phyloP scores from a whole-genome alignment of 2,888 invertebrate genomes.

The Hydroisotoma schaefferi region DNA sequence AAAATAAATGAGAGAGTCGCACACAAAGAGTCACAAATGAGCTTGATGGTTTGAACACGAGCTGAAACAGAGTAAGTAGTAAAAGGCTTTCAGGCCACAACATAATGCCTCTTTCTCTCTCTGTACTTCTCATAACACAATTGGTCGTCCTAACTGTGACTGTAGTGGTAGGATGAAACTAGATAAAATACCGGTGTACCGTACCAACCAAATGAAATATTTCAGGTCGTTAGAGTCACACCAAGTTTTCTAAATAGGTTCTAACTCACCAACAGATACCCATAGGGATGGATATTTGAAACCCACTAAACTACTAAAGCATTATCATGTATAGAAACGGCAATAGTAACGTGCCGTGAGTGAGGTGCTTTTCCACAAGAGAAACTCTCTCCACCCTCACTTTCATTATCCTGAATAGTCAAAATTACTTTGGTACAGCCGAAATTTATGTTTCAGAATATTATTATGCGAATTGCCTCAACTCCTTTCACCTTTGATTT shows the following conservation, averaged over 20 bases:
- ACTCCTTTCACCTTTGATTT: conserved; percentile 45
- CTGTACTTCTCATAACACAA: background rate
- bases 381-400: conserved; percentile 4
- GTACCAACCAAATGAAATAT: conserved; percentile 36
- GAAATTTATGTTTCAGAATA: conserved; percentile 42
- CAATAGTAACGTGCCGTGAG: background rate
- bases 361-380: conserved; percentile 4
- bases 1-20: too few species aligned
- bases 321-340: background rate
- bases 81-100: background rate
- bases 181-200: background rate
- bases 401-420: conserved; percentile 13
- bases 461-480: conserved; percentile 39
- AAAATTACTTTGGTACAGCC: conserved; percentile 22
- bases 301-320: background rate
- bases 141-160: too few species aligned
- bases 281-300: background rate
- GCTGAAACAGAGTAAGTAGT: background rate
- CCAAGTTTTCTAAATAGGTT: conserved; percentile 25
- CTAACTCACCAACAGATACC: conserved; percentile 10
- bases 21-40: conserved; percentile 4
- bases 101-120: background rate
- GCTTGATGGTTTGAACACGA: background rate
- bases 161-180: conserved; percentile 26
- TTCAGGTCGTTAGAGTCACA: conserved; percentile 45